Evolutionary conservation across 1,140 invertebrate genomes (phyloP), one percentile per base, ranked within the genome.

Genomic region (Riptortus pedestris): DNA sequence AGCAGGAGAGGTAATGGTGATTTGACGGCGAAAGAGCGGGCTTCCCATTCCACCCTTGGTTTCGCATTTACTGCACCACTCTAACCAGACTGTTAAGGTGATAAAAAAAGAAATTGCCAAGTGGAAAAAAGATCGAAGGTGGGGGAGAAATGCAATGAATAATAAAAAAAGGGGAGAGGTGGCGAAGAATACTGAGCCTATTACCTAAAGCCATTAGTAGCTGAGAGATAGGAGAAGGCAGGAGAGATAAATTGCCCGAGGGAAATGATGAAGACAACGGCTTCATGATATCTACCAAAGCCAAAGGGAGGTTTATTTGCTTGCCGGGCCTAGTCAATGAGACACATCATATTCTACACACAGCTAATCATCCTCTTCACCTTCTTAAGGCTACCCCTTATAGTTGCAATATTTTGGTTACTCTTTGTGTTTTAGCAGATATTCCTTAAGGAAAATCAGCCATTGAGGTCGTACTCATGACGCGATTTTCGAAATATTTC

Each of bases 91-190:
- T 26, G 51, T 55, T 55, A 55, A 55, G 24, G 51, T 24, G 51
- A 55, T 55, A 14, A 14, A 14, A 38, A 38, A 14, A 14, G 31
- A 14, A 38, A 14, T 38, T 38, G 5, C 14, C 31, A 38, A 14
- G 31, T 38, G 31, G 14, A 38, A 38, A 38, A 7, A 14, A 14
- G 31, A 38, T 7, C 5, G 31, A 38, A 14, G 31, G 5, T 24
- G 24, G 51, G 24, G 51, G 51, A 55, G 24, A 55, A 55, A 55
- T 55, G 24, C 51, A 55, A 55, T 55, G 51, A 55, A 55, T 55
- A 55, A 55, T 24, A 55, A 55, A 55, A 55, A 24, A 55, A 24
- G 51, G 51, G 24, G 51, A 26, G 3, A 14, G 31, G 31, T 14
- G 31, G 31, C 31, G 31, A 38, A 38, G 31, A 38, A 14, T 38